Evolutionary conservation across 35 echinoderm and acorn worm species (phyloP), one percentile per base, ranked within the genome.

Genomic region (Lytechinus variegatus): DNA sequence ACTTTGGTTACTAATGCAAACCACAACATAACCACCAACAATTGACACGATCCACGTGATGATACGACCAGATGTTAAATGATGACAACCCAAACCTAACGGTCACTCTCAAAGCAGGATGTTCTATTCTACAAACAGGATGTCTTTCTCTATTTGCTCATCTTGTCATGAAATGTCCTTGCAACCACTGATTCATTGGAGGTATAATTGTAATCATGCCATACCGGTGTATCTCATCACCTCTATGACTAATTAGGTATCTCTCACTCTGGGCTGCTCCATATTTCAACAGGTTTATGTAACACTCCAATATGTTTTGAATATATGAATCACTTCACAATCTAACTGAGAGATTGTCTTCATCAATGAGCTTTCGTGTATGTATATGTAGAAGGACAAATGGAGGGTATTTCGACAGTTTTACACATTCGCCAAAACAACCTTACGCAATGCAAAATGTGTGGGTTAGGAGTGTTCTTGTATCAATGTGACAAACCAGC

Each of bases 151-250:
- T 16, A 79, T 79, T 24, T 79, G 6, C 66, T 79, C 66, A 24
- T 79, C 66, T 79, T n/a, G 21, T 24, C 19, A 79, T 79, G 66
- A 79, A 79, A 79, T 24, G 66, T 79, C 66, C 66, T 79, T 79
- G 66, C 66, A 79, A 79, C 66, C 16, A 79, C 66, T 79, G 66
- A 79, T 79, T 79, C 66, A 79, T 79, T 44, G 66, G 66, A 79
- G 14, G 21, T 24, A 79, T 24, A 79, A 27, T 79, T 79, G 66
- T 79, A 79, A 79, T 16, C 66, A 79, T 79, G 66, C 66, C 66
- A 79, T 79, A 24, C n/a, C 66, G n/a, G 66, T 24, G 66, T 79
- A 79, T 79, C n/a, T 79, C 66, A 79, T n/a, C 66, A n/a, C 66
- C 66, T 14, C 19, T 24, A 79, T 79, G 66, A 79, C 66, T 79